Evolutionary conservation across 2,888 invertebrate genomes (phyloP).

Genomic region (Leptopilina myrica): DNA sequence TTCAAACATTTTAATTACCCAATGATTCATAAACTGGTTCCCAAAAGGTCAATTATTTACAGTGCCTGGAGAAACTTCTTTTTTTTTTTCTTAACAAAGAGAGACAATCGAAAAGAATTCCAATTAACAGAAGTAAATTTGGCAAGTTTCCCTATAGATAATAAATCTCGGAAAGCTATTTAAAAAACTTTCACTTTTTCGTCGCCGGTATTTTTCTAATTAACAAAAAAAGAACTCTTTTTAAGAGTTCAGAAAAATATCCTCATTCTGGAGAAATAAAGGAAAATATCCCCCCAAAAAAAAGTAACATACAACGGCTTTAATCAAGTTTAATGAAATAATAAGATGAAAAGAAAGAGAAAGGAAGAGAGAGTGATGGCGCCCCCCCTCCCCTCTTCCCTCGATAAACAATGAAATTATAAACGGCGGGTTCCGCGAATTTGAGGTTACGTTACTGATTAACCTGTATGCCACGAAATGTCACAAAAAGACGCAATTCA

Average conservation of each 20-base stretch:
- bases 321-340: constrained; percentile 24
- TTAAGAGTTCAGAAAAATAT: neutral
- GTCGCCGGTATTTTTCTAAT: neutral
- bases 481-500: constrained; percentile 37
- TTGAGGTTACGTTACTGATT: constrained; percentile 31
- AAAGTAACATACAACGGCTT: neutral
- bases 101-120: neutral
- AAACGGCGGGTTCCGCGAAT: neutral
- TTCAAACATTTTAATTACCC: neutral
- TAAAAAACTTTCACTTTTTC: constrained; percentile 28
- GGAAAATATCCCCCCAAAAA: neutral
- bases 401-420: neutral
- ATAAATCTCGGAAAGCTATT: constrained; percentile 12
- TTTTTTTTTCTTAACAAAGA: neutral
- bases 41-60: constrained; percentile 14
- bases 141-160: constrained; percentile 5
- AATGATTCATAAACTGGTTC: constrained; percentile 28
- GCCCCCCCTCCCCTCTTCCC: no score
- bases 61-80: neutral
- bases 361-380: constrained; percentile 3
- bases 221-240: neutral
- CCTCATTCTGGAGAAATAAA: neutral
- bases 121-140: neutral
- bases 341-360: constrained; percentile 25
- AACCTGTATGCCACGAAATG: constrained; percentile 14